These are phyloP conservation scores for Epinotia ramella DNA, from an alignment of 2,888 invertebrate genomes.

Conservation along the genomic window DNA sequence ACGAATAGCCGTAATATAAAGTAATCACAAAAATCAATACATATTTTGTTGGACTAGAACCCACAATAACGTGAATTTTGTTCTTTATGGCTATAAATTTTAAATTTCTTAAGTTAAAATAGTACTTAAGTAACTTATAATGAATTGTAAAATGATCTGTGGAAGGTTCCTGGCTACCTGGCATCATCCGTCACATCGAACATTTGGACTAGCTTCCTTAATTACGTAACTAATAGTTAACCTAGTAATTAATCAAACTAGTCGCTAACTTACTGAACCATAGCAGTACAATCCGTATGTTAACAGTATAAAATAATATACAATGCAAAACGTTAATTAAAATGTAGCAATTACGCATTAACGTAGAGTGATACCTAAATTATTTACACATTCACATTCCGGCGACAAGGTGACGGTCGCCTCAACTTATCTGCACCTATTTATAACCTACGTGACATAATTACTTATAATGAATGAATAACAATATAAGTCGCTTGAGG, in stretches of 20 bases:
- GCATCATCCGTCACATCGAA: constrained; percentile 82
- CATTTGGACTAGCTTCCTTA: constrained; percentile 85
- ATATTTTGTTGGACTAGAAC: constrained; percentile 82
- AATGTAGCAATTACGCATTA: constrained; percentile 53
- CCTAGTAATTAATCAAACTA: constrained; percentile 83
- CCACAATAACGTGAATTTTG: constrained; percentile 72
- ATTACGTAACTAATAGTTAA: constrained; percentile 75
- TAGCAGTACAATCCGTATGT: constrained; percentile 64
- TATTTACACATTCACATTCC: constrained; percentile 65
- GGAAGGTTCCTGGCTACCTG: constrained; percentile 69
- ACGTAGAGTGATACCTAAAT: constrained; percentile 47
- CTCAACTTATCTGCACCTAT: constrained; percentile 44
- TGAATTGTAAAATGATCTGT: constrained; percentile 45
- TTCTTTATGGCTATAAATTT: constrained; percentile 50
- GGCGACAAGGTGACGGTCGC: constrained; percentile 39
- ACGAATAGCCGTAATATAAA: constrained; percentile 57
- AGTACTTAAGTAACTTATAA: constrained; percentile 42
- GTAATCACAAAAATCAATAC: constrained; percentile 67
- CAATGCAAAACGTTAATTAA: constrained; percentile 62
- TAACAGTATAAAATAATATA: constrained; percentile 64
- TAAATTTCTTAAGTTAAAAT: constrained; percentile 38
- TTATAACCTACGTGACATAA: constrained; percentile 42
- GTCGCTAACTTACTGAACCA: constrained; percentile 69
- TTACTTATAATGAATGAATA: constrained; percentile 42
- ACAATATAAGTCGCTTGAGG: constrained; percentile 40